Base-by-base conservation (phyloP, 2,888 invertebrate species). In the Acanthosepion lycidas region DNA sequence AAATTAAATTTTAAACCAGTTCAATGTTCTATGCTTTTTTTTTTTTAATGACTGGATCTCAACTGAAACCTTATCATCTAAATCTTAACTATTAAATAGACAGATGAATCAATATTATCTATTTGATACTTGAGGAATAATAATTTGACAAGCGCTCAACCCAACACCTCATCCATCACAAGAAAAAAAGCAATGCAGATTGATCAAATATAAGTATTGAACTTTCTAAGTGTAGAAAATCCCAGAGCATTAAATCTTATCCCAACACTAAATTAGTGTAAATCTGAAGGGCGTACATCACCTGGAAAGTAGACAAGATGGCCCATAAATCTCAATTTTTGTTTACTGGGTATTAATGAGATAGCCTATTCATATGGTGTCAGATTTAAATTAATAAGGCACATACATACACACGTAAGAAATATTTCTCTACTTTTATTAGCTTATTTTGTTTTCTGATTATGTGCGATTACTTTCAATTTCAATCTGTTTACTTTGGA, bases 261-360 rank as follows among this genome's bases (percentile, higher is more conserved):
- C 78, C n/a, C n/a, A 15, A 12, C 78, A 78, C 78, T 78, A 78
- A 78, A 78, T 78, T 78, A 78, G 78, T n/a, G 78, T n/a, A 78
- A 78, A 78, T 78, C 78, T 23, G 78, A 78, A 18, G n/a, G 78
- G 78, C n/a, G 33, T 78, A 78, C 15, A 78, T 78, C 78, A 78
- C 78, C 78, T 78, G 78, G n/a, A 78, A 78, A 78, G 78, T 78
- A 12, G n/a, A 78, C 78, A 18, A n/a, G 33, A 78, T 9, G 3
- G 78, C 78, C n/a, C n/a, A 78, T 78, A 78, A 78, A 78, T 78
- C 78, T 78, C 78, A 78, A 78, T n/a, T 78, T 78, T 78, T 78
- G n/a, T 78, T 78, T 78, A n/a, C 78, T 15, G 78, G 78, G 78
- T 78, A 78, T 78, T 78, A 78, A 78, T n/a, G n/a, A 78, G 78